Evolutionary conservation across 2,797 vertebrate species (phyloP).

Genomic region (Acipenser ruthenus): DNA sequence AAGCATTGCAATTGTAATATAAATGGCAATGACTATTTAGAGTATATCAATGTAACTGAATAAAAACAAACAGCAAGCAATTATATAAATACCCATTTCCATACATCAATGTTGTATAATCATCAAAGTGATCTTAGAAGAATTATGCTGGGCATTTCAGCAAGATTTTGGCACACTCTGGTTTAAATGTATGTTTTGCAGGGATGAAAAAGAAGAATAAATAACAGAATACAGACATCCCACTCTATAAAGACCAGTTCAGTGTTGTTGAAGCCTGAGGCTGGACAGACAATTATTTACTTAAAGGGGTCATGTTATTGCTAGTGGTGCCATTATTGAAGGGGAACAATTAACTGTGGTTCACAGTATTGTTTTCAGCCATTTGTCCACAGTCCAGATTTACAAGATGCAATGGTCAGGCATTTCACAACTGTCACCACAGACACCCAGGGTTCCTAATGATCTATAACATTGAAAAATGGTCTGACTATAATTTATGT

Average conservation of each 20-base stretch:
- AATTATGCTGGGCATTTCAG: too few species aligned
- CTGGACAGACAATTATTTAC: slow-evolving; percentile 15
- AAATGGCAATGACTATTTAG: too few species aligned
- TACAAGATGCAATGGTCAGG: slow-evolving; percentile 34
- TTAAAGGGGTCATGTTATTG: slow-evolving; percentile 30
- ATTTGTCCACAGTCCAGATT: slow-evolving; percentile 34
- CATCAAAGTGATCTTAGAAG: too few species aligned
- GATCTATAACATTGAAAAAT: slow-evolving; percentile 37
- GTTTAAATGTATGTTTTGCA: too few species aligned
- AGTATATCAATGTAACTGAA: too few species aligned
- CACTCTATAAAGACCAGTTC: slow-evolving; percentile 7
- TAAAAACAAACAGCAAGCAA: too few species aligned
- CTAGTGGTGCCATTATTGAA: slow-evolving; percentile 15
- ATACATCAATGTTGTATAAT: too few species aligned
- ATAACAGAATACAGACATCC: not conserved
- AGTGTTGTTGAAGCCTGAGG: slow-evolving; percentile 6
- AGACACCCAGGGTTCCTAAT: slow-evolving; percentile 26
- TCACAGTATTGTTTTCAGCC: slow-evolving; percentile 21
- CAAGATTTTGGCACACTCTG: too few species aligned
- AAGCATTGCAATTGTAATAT: too few species aligned
- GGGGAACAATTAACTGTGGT: slow-evolving; percentile 29
- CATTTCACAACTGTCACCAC: slow-evolving; percentile 31
- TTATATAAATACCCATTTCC: too few species aligned
- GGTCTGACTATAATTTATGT: slow-evolving; percentile 47
- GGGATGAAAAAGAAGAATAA: slow-evolving; percentile 1